Conservation (phyloP, 2,113 vertebrate species). For the Calidris pygmaea region DNA sequence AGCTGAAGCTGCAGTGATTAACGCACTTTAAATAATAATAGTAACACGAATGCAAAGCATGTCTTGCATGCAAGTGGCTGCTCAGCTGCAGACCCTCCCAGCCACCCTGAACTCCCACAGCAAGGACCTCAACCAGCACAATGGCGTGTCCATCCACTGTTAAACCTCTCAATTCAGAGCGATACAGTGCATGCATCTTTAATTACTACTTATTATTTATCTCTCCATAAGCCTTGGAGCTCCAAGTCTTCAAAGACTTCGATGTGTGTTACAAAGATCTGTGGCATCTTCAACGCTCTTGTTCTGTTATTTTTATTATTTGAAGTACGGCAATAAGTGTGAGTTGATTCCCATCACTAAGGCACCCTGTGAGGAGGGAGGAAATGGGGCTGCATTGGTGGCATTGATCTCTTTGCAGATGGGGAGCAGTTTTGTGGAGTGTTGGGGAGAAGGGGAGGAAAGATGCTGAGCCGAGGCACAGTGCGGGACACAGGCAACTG, state of each 20-base stretch:
- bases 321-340: not conserved
- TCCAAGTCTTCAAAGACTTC: constrained; percentile 10
- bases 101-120: not conserved
- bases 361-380: not conserved
- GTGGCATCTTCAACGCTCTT: not conserved
- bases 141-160: not conserved
- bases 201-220: constrained; percentile 56
- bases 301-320: not conserved
- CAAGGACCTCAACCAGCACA: accelerated
- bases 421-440: not conserved
- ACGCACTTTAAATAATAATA: not conserved
- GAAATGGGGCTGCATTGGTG: not conserved
- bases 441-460: not conserved
- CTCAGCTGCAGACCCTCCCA: not conserved
- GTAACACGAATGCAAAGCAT: not conserved
- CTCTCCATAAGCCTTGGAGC: not conserved
- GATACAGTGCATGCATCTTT: not conserved
- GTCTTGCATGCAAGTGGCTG: not conserved
- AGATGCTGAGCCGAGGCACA: not conserved
- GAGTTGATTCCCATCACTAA: not conserved
- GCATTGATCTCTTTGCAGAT: not conserved
- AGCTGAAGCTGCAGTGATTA: not conserved
- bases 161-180: constrained; percentile 37
- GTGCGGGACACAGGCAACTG: accelerated
- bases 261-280: not conserved